These are phyloP conservation scores for Leptinotarsa lineolata DNA, from an alignment of 1,140 invertebrate species.

Conservation along the genomic window DNA sequence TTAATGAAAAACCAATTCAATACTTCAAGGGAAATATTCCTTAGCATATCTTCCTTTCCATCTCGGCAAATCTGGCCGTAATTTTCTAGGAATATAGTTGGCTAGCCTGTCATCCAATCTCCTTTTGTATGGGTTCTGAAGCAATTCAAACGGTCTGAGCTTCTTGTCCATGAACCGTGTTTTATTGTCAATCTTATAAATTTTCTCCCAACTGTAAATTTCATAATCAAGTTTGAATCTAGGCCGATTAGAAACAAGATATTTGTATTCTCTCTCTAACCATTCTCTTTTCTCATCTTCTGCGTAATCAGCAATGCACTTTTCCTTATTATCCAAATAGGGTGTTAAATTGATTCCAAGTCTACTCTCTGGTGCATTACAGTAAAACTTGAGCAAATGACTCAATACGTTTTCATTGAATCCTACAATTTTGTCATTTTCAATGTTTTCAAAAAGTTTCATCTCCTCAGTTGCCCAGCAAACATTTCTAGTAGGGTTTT, in stretches of 20 bases:
- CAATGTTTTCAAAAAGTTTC: slow-evolving; percentile 76
- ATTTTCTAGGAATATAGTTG: slow-evolving; percentile 68
- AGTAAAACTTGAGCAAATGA: slow-evolving; percentile 74
- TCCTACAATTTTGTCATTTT: slow-evolving; percentile 72
- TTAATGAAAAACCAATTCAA: no score
- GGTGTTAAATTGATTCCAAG: slow-evolving; percentile 72
- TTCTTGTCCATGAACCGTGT: slow-evolving; percentile 70
- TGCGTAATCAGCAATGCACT: slow-evolving; percentile 69
- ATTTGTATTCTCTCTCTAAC: slow-evolving; percentile 71
- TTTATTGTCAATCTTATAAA: slow-evolving; percentile 73
- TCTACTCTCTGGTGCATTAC: slow-evolving; percentile 68
- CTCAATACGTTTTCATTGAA: slow-evolving; percentile 83
- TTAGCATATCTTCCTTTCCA: slow-evolving; percentile 56
- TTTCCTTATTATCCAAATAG: slow-evolving; percentile 66
- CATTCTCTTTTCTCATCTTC: slow-evolving; percentile 68
- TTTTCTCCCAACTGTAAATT: slow-evolving; percentile 75
- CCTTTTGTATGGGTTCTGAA: slow-evolving; percentile 62
- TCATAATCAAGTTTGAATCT: slow-evolving; percentile 66
- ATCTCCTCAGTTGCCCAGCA: slow-evolving; percentile 76
- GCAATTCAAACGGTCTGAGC: slow-evolving; percentile 68
- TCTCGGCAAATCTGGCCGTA: slow-evolving; percentile 62
- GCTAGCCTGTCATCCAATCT: slow-evolving; percentile 68
- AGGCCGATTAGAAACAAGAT: slow-evolving; percentile 67
- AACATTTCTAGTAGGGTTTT: slow-evolving; percentile 75
- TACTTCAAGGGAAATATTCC: slow-evolving; percentile 50